A percentile compares a stretch with the other conserved stretches of the same genome.
These are phyloP conservation scores for Melinopterus prodromus DNA, from an alignment of 2,888 invertebrate species.

Conservation along the genomic window DNA sequence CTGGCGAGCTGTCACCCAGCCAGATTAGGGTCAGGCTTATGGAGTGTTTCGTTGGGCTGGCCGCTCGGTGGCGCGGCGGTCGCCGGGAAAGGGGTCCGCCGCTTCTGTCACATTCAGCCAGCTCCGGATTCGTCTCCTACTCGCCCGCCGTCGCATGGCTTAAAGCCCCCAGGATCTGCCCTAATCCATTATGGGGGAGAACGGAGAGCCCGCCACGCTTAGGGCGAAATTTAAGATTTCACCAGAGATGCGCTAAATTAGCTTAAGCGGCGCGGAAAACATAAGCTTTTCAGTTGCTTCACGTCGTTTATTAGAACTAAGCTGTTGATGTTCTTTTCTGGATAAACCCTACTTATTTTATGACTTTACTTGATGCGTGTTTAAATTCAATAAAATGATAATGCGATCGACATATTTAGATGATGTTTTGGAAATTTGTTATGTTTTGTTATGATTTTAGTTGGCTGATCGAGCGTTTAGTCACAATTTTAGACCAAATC, in stretches of 20 bases:
- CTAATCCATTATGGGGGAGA: constrained; percentile 59
- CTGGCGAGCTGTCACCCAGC: constrained; percentile 59
- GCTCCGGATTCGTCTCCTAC: constrained; percentile 53
- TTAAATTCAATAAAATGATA: too few species aligned
- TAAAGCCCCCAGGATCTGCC: constrained; percentile 52
- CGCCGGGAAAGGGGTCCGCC: constrained; percentile 47
- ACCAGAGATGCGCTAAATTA: not conserved
- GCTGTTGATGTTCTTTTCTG: not conserved
- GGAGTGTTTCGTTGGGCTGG: constrained; percentile 48
- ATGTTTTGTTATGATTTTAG: too few species aligned
- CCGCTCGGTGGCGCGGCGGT: constrained; percentile 44
- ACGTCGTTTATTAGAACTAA: not conserved
- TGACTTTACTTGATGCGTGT: too few species aligned
- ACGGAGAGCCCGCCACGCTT: constrained; percentile 48
- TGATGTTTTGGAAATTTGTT: too few species aligned
- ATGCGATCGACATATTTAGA: too few species aligned
- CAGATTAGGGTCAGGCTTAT: constrained; percentile 59
- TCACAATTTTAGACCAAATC: too few species aligned
- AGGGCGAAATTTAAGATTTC: constrained; percentile 47
- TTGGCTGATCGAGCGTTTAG: too few species aligned
- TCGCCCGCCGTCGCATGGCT: not conserved
- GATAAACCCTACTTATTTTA: not conserved
- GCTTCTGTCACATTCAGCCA: constrained; percentile 54
- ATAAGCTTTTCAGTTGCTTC: constrained; percentile 4
- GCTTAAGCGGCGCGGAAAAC: constrained; percentile 4